Evolutionary conservation across 2,888 invertebrate species (phyloP).

Genomic region (Sinelater perroti): DNA sequence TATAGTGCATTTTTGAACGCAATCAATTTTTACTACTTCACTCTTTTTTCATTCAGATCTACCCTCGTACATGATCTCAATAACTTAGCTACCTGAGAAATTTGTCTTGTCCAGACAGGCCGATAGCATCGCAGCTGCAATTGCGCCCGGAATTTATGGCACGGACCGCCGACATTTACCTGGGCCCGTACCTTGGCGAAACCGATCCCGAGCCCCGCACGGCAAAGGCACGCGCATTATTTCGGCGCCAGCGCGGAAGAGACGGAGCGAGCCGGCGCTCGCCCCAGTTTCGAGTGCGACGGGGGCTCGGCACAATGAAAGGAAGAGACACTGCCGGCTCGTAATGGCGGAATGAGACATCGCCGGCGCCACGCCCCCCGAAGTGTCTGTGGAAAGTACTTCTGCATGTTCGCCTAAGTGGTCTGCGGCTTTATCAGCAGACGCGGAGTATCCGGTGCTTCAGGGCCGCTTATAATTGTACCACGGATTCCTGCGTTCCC

Average conservation of each 20-base stretch:
- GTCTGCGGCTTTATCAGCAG: slow-evolving; percentile 48
- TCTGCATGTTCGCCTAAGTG: slow-evolving; percentile 53
- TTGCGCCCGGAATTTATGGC: too few species aligned
- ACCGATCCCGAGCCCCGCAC: neutral
- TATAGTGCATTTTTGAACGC: too few species aligned
- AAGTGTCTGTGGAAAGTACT: slow-evolving; percentile 52
- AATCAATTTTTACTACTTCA: too few species aligned
- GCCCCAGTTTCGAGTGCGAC: slow-evolving; percentile 15
- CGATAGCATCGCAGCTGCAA: too few species aligned
- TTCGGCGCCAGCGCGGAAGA: slow-evolving; percentile 26
- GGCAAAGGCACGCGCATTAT: neutral
- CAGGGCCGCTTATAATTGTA: slow-evolving; percentile 47
- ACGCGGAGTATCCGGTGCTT: slow-evolving; percentile 50
- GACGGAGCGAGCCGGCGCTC: slow-evolving; percentile 16
- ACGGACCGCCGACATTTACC: too few species aligned
- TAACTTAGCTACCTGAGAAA: too few species aligned
- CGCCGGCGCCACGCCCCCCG: slow-evolving; percentile 49
- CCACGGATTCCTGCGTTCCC: slow-evolving; percentile 23
- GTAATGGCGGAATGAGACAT: slow-evolving; percentile 27
- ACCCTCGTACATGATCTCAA: too few species aligned
- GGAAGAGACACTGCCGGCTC: slow-evolving; percentile 21
- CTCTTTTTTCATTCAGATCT: too few species aligned
- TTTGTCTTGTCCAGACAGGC: neutral
- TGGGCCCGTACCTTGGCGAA: neutral
- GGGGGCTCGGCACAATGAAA: slow-evolving; percentile 22